Percentiles rank a stretch among this genome's conserved stretches.
Conservation (phyloP, 2,797 vertebrate genomes). For the Tenualosa ilisha region DNA sequence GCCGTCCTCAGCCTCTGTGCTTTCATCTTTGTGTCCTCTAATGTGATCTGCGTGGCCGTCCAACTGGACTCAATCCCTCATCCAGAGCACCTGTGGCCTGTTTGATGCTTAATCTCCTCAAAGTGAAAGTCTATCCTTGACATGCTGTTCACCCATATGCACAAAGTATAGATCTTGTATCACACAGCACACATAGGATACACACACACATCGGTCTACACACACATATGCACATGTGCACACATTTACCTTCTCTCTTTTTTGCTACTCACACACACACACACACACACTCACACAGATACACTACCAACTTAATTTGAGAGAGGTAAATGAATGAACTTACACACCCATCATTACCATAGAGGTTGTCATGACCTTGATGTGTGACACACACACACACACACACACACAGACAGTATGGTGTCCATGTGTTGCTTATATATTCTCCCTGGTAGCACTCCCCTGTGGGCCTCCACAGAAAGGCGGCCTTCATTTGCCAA, state of each 20-base stretch:
- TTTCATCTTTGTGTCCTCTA: neutral
- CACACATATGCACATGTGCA: neutral
- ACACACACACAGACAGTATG: neutral
- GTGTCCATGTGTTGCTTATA: conserved; percentile 3
- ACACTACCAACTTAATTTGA: neutral
- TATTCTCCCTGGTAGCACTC: neutral
- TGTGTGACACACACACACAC: neutral
- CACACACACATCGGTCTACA: neutral
- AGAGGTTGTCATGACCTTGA: neutral
- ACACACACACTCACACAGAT: neutral
- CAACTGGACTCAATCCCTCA: neutral
- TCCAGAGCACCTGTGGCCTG: neutral
- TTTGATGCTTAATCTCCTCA: conserved; percentile 4
- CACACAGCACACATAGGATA: neutral
- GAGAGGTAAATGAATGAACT: neutral
- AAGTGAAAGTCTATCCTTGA: conserved; percentile 4
- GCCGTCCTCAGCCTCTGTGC: neutral
- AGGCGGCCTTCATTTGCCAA: conserved; percentile 9
- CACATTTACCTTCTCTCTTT: neutral
- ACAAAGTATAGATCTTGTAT: neutral
- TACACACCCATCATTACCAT: neutral
- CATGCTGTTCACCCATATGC: neutral
- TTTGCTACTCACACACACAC: neutral
- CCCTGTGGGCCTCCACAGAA: neutral
- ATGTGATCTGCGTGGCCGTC: neutral